Conservation (phyloP, 1,140 invertebrate species). For the Gonioctena quinquepunctata region DNA sequence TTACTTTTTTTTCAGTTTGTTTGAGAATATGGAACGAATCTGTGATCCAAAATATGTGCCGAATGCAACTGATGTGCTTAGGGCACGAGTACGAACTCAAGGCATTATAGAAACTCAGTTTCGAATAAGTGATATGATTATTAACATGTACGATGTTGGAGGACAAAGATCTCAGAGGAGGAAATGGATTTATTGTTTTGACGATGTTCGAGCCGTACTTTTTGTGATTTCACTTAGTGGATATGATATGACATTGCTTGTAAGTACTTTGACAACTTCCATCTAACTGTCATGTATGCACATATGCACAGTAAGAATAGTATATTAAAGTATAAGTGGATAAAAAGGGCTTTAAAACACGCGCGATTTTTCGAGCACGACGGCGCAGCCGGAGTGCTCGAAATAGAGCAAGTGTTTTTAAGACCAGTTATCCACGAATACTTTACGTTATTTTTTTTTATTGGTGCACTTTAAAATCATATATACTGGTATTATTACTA, state of each 20-base stretch:
- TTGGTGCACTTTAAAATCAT: too few relatives aligned
- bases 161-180: constrained; percentile 74
- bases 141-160: constrained; percentile 68
- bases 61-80: constrained; percentile 71
- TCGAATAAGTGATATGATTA: constrained; percentile 68
- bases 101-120: constrained; percentile 80
- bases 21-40: constrained; percentile 72
- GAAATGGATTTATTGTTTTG: constrained; percentile 79
- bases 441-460: too few relatives aligned
- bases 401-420: too few relatives aligned
- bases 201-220: constrained; percentile 67
- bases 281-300: too few relatives aligned
- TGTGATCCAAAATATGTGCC: constrained; percentile 70
- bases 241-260: constrained; percentile 69
- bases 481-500: too few relatives aligned
- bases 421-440: too few relatives aligned
- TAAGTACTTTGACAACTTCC: too few relatives aligned
- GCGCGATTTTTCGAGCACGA: too few relatives aligned
- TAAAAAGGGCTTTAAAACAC: too few relatives aligned
- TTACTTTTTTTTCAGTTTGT: constrained; percentile 66
- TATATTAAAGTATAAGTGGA: too few relatives aligned
- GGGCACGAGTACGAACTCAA: constrained; percentile 74
- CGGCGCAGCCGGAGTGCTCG: too few relatives aligned
- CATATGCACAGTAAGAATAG: too few relatives aligned
- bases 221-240: constrained; percentile 71